Base-by-base conservation (phyloP, 2,797 vertebrate genomes). In the Cetoscarus ocellatus region DNA sequence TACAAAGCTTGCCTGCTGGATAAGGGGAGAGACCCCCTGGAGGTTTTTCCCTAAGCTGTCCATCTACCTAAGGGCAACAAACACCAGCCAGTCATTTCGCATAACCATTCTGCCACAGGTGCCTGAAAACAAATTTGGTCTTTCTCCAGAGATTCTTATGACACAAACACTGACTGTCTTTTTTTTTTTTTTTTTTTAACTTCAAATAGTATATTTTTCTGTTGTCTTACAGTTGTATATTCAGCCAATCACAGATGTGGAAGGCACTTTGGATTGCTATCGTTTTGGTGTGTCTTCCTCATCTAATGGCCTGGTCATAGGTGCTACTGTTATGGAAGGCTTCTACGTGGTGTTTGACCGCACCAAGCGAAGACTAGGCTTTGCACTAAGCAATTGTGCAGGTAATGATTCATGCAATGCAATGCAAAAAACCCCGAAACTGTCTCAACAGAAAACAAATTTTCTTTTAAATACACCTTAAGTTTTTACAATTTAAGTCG, bases 261-360 rank as follows among this genome's bases (percentile, higher is more conserved):
- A 95, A 8, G 85, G 93, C 47, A 92, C 92, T 0, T 75, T 98
- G 17, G 94, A 95, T 67, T 99, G 97, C 86, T 99, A 96, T 79
- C 93, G 97, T 1, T 99, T 99, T 0, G 96, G 97, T 18, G 93
- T 99, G 66, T 97, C 98, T 0, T 93, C 96, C 0, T 99, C 98
- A 0, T 75, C 92, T 0, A 97, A 93, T 0, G 96, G 96, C 0
- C 89, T 99, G 67, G 97, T 99, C 78, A 97, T 99, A 0, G 98
- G 98, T 0, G 98, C 98, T 13, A 98, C 97, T 0, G 96, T 99
- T 53, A 98, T 99, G 98, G 98, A 99, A 84, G 98, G 98, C 34
- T 99, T 99, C 92, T 98, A 98, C 0, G 96, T 98, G 70, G 88
- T 97, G 76, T 99, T 99, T 6, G 97, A 99, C 91, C 95, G 97